A percentile compares a stretch with the other conserved stretches of the same genome.
Conservation (phyloP, 2,113 vertebrate species). For the Theristicus caerulescens region DNA sequence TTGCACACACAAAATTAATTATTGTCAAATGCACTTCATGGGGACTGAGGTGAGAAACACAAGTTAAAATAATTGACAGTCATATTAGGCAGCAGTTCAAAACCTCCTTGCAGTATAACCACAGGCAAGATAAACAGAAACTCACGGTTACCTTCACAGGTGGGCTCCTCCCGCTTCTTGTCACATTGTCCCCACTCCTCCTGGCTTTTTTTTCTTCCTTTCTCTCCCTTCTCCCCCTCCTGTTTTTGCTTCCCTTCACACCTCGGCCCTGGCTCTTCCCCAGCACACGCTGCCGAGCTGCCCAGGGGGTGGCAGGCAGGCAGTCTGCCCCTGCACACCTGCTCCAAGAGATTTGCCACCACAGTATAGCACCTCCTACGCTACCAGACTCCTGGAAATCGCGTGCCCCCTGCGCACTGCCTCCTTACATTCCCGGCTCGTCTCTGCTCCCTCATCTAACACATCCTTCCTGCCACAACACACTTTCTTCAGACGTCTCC, state of each 20-base stretch:
- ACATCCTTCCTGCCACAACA: neutral
- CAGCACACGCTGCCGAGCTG: neutral
- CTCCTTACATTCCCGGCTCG: neutral
- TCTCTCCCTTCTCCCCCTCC: neutral
- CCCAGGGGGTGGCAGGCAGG: neutral
- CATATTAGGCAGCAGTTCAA: conserved; percentile 26
- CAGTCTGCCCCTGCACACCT: conserved; percentile 36
- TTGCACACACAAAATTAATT: conserved; percentile 52
- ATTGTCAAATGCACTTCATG: conserved; percentile 39
- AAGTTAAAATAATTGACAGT: conserved; percentile 30
- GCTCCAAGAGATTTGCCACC: neutral
- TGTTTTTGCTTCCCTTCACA: neutral
- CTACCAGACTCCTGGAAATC: neutral
- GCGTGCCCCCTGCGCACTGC: neutral
- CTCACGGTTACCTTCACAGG: neutral
- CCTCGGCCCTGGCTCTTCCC: neutral
- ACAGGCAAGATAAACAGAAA: conserved; percentile 27
- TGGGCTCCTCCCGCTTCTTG: neutral
- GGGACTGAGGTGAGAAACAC: conserved; percentile 36
- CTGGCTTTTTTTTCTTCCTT: neutral
- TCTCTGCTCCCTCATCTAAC: conserved; percentile 2
- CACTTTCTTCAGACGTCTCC: neutral
- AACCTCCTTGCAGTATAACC: conserved; percentile 1
- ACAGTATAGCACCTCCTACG: neutral
- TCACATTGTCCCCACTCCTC: neutral